These are phyloP conservation scores for Rachycentron canadum DNA, from an alignment of 2,797 vertebrate species.

Conservation along the genomic window DNA sequence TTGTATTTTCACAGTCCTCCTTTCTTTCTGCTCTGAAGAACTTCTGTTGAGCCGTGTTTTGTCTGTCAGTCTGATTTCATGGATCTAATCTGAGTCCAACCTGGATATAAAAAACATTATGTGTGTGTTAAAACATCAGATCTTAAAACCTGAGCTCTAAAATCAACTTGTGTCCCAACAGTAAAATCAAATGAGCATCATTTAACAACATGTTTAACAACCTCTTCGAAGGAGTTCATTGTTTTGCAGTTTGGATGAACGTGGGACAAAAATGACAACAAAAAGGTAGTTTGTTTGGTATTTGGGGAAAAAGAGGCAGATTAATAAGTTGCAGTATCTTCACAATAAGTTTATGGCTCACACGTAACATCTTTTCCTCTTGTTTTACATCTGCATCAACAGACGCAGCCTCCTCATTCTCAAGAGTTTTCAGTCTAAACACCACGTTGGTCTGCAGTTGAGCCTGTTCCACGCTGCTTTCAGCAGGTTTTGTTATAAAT, in stretches of 20 bases:
- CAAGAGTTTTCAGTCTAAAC: not conserved
- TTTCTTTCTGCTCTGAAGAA: not conserved
- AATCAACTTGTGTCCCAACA: not conserved
- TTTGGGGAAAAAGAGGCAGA: not conserved
- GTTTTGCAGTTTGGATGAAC: not conserved
- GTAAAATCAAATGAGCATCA: too few species aligned
- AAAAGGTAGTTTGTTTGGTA: not conserved
- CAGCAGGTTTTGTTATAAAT: not conserved
- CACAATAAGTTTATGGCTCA: not conserved
- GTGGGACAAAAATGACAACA: not conserved
- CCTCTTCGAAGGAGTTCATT: not conserved
- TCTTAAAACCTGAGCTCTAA: not conserved
- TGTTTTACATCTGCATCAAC: not conserved
- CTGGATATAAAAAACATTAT: not conserved
- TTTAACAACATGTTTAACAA: not conserved
- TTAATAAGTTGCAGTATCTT: not conserved
- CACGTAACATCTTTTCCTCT: not conserved
- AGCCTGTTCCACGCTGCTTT: slow-evolving; percentile 6
- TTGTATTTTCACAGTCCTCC: too few species aligned
- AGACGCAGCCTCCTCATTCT: not conserved
- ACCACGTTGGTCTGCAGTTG: not conserved
- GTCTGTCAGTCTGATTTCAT: not conserved
- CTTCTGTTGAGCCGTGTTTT: not conserved
- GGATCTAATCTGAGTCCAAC: not conserved
- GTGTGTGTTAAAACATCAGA: not conserved